phyloP scores from a whole-genome alignment of 2,888 invertebrate species.

The Mechanitis mazaeus region DNA sequence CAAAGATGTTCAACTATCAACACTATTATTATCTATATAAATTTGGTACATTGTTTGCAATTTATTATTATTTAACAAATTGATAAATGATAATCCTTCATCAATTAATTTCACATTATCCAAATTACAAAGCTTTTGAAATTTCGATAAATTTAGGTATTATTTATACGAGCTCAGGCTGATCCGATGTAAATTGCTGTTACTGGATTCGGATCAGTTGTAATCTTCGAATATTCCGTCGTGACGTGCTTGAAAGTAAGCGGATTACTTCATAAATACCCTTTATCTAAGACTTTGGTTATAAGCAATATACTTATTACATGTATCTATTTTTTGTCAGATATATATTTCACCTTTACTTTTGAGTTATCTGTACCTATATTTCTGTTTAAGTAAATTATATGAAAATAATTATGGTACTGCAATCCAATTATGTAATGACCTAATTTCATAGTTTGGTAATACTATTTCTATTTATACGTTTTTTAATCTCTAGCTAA shows the following conservation, averaged over 20 bases:
- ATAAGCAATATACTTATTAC: background rate
- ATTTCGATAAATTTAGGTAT: conserved; percentile 17
- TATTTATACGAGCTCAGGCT: conserved; percentile 22
- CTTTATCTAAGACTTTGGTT: conserved; percentile 7
- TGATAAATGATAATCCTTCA: no score
- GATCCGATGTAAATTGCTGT: conserved; percentile 28
- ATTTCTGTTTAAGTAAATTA: no score
- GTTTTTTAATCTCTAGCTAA: background rate
- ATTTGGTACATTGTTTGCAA: no score
- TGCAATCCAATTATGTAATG: no score
- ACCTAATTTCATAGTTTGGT: background rate
- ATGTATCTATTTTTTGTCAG: no score
- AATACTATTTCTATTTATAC: background rate
- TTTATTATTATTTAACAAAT: no score
- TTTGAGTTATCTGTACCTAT: no score
- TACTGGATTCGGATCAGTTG: conserved; percentile 14
- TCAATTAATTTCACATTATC: no score
- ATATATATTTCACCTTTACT: no score
- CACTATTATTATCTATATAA: no score
- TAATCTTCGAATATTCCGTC: conserved; percentile 33
- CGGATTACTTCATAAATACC: conserved; percentile 34
- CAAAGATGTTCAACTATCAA: no score
- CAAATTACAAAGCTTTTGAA: background rate
- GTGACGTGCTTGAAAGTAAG: conserved; percentile 37
- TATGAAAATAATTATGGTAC: no score